Evolutionary conservation across 2,888 invertebrate species (phyloP).

Genomic region (Catocala sponsa): DNA sequence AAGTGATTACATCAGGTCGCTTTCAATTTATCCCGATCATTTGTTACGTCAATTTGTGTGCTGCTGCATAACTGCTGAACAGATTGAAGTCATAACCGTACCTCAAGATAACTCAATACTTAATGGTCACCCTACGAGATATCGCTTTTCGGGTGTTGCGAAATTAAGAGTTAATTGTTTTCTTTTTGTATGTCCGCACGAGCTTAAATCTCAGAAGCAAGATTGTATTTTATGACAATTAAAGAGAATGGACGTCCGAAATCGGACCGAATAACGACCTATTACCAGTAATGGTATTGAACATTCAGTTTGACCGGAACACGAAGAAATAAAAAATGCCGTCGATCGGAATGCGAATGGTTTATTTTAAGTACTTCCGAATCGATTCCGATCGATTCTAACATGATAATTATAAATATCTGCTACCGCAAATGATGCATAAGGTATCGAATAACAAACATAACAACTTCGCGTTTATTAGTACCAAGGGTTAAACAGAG

Average conservation of each 20-base stretch:
- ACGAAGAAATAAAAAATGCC: constrained; percentile 31
- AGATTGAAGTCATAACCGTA: constrained; percentile 55
- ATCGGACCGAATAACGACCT: constrained; percentile 32
- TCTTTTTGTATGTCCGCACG: constrained; percentile 60
- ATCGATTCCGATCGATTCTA: constrained; percentile 12
- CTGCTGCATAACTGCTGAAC: constrained; percentile 37
- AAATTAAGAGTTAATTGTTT: constrained; percentile 72
- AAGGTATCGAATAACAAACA: no score
- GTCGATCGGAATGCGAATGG: constrained; percentile 21
- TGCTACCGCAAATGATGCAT: not conserved
- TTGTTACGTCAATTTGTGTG: constrained; percentile 56
- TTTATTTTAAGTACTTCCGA: constrained; percentile 36
- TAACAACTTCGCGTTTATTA: no score
- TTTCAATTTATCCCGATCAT: constrained; percentile 53
- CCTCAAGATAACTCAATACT: constrained; percentile 61
- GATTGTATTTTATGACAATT: constrained; percentile 67
- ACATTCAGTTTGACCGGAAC: constrained; percentile 44
- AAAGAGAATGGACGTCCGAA: constrained; percentile 54
- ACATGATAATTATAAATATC: not conserved
- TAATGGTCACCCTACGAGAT: constrained; percentile 67
- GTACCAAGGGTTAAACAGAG: no score
- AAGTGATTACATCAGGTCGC: constrained; percentile 39
- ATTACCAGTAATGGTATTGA: constrained; percentile 43
- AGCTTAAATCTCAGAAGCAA: constrained; percentile 58
- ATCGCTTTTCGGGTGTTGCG: constrained; percentile 69